Conservation (phyloP, 2,888 invertebrate species). For the Electrophaes corylata region DNA sequence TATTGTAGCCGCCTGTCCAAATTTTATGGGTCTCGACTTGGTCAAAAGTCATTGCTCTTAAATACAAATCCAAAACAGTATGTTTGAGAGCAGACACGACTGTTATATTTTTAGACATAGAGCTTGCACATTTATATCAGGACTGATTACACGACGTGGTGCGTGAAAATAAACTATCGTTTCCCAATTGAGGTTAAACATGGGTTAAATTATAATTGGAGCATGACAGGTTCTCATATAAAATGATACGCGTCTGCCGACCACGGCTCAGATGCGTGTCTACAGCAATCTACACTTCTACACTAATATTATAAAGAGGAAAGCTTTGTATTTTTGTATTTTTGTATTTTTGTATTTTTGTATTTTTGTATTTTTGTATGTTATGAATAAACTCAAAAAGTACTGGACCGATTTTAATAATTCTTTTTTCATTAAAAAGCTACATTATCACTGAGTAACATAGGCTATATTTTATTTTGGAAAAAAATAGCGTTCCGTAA, state of each 20-base stretch:
- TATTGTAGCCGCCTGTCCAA: no score
- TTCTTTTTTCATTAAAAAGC: no score
- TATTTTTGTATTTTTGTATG: no score
- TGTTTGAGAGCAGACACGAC: slow-evolving; percentile 2
- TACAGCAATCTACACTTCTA: not conserved
- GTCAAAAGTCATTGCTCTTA: slow-evolving; percentile 19
- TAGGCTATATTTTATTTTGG: no score
- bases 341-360: no score
- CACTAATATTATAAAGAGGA: no score
- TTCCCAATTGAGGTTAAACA: slow-evolving; percentile 75
- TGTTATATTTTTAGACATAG: slow-evolving; percentile 13
- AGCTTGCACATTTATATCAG: slow-evolving; percentile 10
- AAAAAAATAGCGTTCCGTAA: no score
- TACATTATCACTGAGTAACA: no score
- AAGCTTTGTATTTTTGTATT: no score
- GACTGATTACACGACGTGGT: slow-evolving; percentile 26
- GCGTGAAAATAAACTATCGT: slow-evolving; percentile 62
- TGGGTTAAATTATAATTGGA: slow-evolving; percentile 72
- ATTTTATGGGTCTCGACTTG: no score
- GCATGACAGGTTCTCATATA: slow-evolving; percentile 62
- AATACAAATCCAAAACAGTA: slow-evolving; percentile 5
- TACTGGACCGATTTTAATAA: no score
- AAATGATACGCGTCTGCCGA: slow-evolving; percentile 50
- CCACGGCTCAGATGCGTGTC: slow-evolving; percentile 61
- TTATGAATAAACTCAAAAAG: no score